Conservation (phyloP, 2,797 vertebrate species). For the Sarcoramphus papa region DNA sequence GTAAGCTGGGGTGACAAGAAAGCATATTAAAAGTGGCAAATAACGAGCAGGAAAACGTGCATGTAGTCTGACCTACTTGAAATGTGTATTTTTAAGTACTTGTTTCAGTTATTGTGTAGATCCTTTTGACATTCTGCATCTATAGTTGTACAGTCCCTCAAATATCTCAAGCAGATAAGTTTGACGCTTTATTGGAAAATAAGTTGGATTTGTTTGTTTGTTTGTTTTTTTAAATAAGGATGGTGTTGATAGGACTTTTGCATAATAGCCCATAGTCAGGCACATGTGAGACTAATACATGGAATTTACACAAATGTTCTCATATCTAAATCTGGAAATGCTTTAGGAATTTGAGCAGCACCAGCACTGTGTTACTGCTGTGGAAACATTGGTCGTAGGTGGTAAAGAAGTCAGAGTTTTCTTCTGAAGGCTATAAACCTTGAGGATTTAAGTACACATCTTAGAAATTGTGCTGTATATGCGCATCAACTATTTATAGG, state of each 20-base stretch:
- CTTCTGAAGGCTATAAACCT: not conserved
- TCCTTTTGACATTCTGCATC: fast-evolving
- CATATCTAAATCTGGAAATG: not conserved
- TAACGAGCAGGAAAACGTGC: not conserved
- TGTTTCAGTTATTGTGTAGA: not conserved
- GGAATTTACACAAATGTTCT: not conserved
- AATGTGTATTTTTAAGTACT: not conserved
- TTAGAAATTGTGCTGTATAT: fast-evolving
- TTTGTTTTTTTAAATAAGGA: not conserved
- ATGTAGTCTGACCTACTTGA: fast-evolving
- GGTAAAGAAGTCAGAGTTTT: not conserved
- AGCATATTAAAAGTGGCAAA: not conserved
- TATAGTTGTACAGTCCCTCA: not conserved
- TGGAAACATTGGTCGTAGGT: no score
- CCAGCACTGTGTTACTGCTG: not conserved
- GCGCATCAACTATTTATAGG: not conserved
- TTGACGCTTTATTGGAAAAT: not conserved
- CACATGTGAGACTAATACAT: fast-evolving
- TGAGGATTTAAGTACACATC: not conserved
- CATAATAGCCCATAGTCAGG: not conserved
- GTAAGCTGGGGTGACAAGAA: not conserved
- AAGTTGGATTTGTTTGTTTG: not conserved
- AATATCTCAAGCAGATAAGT: not conserved
- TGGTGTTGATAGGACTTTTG: not conserved
- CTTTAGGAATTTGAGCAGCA: not conserved